These are phyloP conservation scores for Nomia melanderi DNA, from an alignment of 1,140 invertebrate genomes.

Conservation along the genomic window DNA sequence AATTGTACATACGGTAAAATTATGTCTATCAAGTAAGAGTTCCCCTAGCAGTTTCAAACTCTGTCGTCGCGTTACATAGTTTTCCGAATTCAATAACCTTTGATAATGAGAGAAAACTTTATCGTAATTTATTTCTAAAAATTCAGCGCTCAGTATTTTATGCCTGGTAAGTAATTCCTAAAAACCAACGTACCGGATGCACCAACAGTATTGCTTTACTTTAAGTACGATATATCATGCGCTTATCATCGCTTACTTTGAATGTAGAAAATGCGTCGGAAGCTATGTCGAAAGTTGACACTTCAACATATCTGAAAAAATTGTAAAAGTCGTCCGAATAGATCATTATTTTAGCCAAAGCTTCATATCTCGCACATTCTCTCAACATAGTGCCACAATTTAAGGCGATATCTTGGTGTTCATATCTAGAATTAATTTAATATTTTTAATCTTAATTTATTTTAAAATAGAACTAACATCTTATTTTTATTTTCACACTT, in stretches of 20 bases:
- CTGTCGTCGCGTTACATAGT: conserved; percentile 98
- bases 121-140: conserved; percentile 99
- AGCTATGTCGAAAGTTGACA: conserved; percentile 99
- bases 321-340: conserved; percentile 99
- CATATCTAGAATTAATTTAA: conserved; percentile 87
- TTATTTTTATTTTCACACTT: conserved; percentile 69
- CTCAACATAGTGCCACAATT: conserved; percentile 99
- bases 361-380: conserved; percentile 98
- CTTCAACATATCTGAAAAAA: conserved; percentile 99
- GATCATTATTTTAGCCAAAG: conserved; percentile 98
- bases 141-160: conserved; percentile 98
- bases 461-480: background rate
- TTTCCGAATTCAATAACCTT: conserved; percentile 97
- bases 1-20: conserved; percentile 93
- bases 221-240: conserved; percentile 48
- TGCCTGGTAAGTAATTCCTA: conserved; percentile 99
- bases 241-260: conserved; percentile 86
- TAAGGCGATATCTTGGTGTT: conserved; percentile 98
- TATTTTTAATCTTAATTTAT: background rate
- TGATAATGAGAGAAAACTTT: conserved; percentile 99
- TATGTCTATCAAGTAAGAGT: conserved; percentile 98
- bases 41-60: conserved; percentile 98
- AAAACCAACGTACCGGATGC: conserved; percentile 39
- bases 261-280: conserved; percentile 99
- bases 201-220: conserved; percentile 45